Evolutionary conservation across 2,113 vertebrate species (phyloP), one percentile per base, ranked within the genome.

Genomic region (Catagonus wagneri): DNA sequence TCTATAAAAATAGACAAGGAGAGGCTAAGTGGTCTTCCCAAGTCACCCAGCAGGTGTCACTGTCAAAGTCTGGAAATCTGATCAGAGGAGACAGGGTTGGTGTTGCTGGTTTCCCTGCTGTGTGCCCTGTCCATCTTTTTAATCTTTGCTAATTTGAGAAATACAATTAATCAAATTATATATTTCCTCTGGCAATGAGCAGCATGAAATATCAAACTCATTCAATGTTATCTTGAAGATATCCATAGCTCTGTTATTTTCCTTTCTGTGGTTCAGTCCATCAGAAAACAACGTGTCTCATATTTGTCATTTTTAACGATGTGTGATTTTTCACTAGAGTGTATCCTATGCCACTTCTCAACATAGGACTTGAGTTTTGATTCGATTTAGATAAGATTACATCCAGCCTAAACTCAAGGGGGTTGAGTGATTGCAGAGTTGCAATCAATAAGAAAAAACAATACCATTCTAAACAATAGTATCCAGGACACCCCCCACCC

Each of bases 141-240:
- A 85, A 84, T 96, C 68, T 75, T 75, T 17, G 63, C 29, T 96
- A 90, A 94, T 96, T 71, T 92, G 66, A 86, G 56, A 89, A 93
- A 50, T 66, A 61, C 3, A 60, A 56, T 89, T 79, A 27, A 94
- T 63, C 11, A 50, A 44, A 56, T 17, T 68, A 19, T 36, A 56
- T 52, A 60, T 86, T 96, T 94, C 54, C 79, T 56, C 27, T 66
- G 61, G 52, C 56, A 79, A 75, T 75, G 83, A 97, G 4, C 68
- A 89, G 56, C 54, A 25, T 89, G 91, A 83, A 2, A 34, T 83
- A 80, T 75, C 66, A 91, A 85, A 69, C 5, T 36, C 58, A 75
- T 50, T 7, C 32, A 19, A 1, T 79, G 69, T 86, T 29, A n/a
- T 79, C 54, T 89, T 83, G 27, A 80, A 69, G 58, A 6, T 78